Evolutionary conservation across 1,140 invertebrate species (phyloP).

Genomic region (Geopemphigus sp.): DNA sequence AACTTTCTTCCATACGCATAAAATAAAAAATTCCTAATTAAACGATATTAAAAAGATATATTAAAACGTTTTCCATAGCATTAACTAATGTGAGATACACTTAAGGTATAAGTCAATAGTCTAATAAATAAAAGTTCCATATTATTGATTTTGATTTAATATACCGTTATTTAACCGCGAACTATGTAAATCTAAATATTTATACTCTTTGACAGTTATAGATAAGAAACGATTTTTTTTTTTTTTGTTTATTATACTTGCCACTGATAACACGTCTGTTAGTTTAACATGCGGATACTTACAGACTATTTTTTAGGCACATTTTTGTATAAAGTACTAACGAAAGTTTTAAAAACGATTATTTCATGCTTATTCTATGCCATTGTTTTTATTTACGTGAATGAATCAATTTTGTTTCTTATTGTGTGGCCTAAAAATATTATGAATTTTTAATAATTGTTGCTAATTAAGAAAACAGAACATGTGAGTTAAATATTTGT

Average conservation of each 20-base stretch:
- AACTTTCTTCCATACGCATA: too few species aligned
- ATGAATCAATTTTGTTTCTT: neutral
- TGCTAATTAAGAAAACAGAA: neutral
- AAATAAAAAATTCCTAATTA: too few species aligned
- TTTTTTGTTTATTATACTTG: slow-evolving; percentile 6
- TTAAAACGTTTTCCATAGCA: too few species aligned
- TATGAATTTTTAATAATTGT: slow-evolving; percentile 18
- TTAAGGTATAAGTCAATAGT: too few species aligned
- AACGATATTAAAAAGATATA: too few species aligned
- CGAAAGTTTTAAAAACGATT: neutral
- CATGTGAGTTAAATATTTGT: slow-evolving; percentile 12
- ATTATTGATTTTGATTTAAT: too few species aligned
- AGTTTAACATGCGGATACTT: slow-evolving; percentile 17
- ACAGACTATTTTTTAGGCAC: neutral
- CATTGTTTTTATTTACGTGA: neutral
- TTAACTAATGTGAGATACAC: too few species aligned
- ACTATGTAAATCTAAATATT: slow-evolving; percentile 53
- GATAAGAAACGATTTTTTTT: neutral
- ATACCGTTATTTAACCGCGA: neutral
- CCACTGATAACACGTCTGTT: slow-evolving; percentile 37
- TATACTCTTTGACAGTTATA: slow-evolving; percentile 48
- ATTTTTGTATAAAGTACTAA: neutral
- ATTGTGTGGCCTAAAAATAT: slow-evolving; percentile 14
- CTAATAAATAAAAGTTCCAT: too few species aligned
- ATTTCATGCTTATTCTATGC: neutral